Evolutionary conservation across 64 coral and sea anemone genomes (phyloP).

Genomic region (Montipora cactus): DNA sequence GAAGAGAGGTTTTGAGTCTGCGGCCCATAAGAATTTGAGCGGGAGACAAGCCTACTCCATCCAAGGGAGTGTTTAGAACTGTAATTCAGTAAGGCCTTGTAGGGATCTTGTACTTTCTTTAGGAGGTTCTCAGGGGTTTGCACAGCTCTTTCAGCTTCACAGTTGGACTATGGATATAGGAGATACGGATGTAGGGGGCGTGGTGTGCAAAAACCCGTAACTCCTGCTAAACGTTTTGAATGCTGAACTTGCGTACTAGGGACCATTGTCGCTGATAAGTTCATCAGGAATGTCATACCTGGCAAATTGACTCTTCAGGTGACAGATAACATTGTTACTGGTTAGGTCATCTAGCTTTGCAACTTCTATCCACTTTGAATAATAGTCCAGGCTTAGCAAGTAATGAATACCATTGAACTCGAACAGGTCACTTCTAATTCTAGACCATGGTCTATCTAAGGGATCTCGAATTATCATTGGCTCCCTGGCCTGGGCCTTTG

Average conservation of each 20-base stretch:
- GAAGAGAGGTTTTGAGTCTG: background rate
- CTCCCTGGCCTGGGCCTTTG: conserved; percentile 25
- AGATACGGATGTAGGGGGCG: background rate
- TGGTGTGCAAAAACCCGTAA: conserved; percentile 62
- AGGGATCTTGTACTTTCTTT: conserved; percentile 49
- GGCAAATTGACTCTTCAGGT: conserved; percentile 62
- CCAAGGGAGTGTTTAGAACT: background rate
- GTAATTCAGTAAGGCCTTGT: background rate
- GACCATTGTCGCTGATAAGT: conserved; percentile 60
- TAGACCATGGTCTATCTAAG: conserved; percentile 65
- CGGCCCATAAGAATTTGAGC: conserved; percentile 60
- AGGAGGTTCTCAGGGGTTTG: no score
- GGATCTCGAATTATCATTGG: conserved; percentile 52
- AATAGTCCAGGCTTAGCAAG: conserved; percentile 59
- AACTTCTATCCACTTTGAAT: conserved; percentile 75
- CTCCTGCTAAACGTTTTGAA: conserved; percentile 11
- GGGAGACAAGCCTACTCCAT: conserved; percentile 35
- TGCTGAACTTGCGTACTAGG: conserved; percentile 19
- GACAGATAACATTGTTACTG: conserved; percentile 34
- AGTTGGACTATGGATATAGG: no score
- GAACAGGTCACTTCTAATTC: conserved; percentile 69
- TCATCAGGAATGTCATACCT: conserved; percentile 63
- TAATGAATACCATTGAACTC: conserved; percentile 37
- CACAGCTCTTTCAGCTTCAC: background rate
- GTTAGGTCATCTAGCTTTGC: background rate